These are phyloP conservation scores for Pseudoatta argentina DNA, from an alignment of 1,140 invertebrate species.

Conservation along the genomic window DNA sequence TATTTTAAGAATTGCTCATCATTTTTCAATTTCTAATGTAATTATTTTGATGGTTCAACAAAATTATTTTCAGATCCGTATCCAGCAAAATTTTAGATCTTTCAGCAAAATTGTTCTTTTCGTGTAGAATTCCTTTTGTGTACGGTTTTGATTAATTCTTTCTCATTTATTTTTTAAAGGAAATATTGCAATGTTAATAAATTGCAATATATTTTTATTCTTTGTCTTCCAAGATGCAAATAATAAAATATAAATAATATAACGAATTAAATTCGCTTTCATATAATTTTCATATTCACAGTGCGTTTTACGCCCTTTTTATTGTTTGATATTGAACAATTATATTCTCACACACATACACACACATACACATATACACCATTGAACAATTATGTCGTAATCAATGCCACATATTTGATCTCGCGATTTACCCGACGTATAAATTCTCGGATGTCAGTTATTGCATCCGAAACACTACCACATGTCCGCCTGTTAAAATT, in stretches of 20 bases:
- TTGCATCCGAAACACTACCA: conserved; percentile 25
- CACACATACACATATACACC: too few relatives aligned
- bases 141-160: neutral
- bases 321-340: neutral
- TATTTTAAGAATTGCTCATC: too few relatives aligned
- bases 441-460: conserved; percentile 49
- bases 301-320: neutral
- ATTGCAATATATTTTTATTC: neutral
- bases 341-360: too few relatives aligned
- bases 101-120: too few relatives aligned
- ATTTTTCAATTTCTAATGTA: too few relatives aligned
- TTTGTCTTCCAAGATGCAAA: neutral
- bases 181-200: neutral
- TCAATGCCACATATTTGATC: neutral
- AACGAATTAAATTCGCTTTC: neutral
- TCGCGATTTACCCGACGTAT: conserved; percentile 20
- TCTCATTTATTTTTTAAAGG: neutral
- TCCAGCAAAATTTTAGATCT: too few relatives aligned
- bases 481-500: conserved; percentile 51
- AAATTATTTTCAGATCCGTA: too few relatives aligned
- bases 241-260: neutral
- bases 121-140: too few relatives aligned
- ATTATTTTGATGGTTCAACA: too few relatives aligned
- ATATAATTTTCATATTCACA: neutral
- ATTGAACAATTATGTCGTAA: conserved; percentile 9